Conservation (phyloP, 2,113 vertebrate species). For the Pundamilia nyererei region DNA sequence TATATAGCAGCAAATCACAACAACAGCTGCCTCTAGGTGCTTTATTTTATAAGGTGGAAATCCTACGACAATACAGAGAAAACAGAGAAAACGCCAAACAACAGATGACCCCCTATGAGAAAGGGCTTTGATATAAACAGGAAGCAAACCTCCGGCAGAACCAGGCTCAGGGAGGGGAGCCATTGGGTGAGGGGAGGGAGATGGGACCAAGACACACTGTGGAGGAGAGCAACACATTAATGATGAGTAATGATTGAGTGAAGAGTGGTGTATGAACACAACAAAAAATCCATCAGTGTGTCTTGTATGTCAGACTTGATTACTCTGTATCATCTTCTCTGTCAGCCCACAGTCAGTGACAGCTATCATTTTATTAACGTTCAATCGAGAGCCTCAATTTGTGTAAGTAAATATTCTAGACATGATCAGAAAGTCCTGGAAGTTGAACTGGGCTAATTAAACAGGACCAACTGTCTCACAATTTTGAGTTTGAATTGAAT, state of each 20-base stretch:
- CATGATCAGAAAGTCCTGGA: neutral
- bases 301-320: neutral
- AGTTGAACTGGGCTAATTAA: neutral
- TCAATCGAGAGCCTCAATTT: neutral
- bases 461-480: neutral
- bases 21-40: neutral
- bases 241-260: neutral
- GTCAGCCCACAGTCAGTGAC: neutral
- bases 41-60: neutral
- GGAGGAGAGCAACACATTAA: neutral
- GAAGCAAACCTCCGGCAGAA: neutral
- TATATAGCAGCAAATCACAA: neutral
- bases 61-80: neutral
- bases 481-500: neutral
- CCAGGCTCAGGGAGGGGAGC: neutral
- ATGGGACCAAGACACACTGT: neutral
- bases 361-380: neutral
- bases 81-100: neutral
- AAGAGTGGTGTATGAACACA: neutral
- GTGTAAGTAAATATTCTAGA: neutral
- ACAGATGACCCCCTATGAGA: neutral
- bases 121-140: neutral
- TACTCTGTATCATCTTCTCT: neutral
- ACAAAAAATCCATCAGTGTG: neutral
- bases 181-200: neutral